Conservation (phyloP, 2,797 vertebrate genomes). For the Carapus acus region DNA sequence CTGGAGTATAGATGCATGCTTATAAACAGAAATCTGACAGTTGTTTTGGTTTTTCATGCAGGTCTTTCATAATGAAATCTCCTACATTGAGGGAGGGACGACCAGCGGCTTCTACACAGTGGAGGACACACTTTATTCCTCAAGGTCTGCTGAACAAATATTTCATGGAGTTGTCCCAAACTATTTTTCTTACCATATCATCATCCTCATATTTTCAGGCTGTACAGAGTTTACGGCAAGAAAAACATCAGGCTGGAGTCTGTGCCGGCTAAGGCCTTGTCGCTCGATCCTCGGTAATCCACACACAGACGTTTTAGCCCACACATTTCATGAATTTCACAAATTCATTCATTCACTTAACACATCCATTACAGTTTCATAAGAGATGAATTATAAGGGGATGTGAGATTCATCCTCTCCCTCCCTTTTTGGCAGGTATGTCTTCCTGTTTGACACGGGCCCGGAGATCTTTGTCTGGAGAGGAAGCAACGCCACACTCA, state of each 20-base stretch:
- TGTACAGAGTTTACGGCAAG: constrained; percentile 92
- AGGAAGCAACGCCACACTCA: constrained; percentile 85
- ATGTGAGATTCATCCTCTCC: constrained; percentile 7
- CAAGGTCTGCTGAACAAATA: constrained; percentile 69
- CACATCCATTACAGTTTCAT: too few species aligned
- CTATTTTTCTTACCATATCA: background rate
- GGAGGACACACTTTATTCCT: constrained; percentile 82
- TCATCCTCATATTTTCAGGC: constrained; percentile 58
- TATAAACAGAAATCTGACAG: too few species aligned
- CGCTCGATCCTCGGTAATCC: constrained; percentile 87
- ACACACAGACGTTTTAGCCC: constrained; percentile 1
- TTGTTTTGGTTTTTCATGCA: constrained; percentile 42
- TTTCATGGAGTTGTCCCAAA: background rate
- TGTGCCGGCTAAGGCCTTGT: constrained; percentile 80
- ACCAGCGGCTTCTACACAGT: constrained; percentile 95
- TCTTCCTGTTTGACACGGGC: constrained; percentile 88
- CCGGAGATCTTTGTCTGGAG: constrained; percentile 87
- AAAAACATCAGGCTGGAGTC: constrained; percentile 92
- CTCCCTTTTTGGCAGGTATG: constrained; percentile 73
- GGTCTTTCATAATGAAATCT: constrained; percentile 92
- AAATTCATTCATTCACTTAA: too few species aligned
- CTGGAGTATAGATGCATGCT: constrained; percentile 37
- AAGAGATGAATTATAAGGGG: background rate
- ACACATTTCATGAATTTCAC: too few species aligned
- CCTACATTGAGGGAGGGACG: constrained; percentile 95